phyloP scores from a whole-genome alignment of 1,140 invertebrate species.

The Sipha flava region DNA sequence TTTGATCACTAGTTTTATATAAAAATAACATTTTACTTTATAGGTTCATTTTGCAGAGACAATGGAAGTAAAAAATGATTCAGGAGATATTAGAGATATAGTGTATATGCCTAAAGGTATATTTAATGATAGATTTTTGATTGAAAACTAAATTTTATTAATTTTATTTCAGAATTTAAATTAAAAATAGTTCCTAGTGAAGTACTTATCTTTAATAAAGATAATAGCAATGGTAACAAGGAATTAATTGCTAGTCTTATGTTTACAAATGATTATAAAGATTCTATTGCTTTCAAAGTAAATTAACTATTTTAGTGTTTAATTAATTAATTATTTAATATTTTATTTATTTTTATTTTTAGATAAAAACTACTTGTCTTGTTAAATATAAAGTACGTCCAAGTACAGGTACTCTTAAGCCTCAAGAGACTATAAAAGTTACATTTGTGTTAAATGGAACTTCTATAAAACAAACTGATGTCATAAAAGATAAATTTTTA shows the following conservation, averaged over 20 bases:
- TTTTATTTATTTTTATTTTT: slow-evolving; percentile 37
- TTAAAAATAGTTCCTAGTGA: background rate
- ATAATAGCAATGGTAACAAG: background rate
- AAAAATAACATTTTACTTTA: background rate
- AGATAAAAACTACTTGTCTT: slow-evolving; percentile 72
- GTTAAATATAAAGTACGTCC: slow-evolving; percentile 86
- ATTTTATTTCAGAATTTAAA: slow-evolving; percentile 3
- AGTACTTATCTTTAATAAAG: background rate
- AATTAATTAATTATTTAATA: background rate
- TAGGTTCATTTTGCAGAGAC: slow-evolving; percentile 24
- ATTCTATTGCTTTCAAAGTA: slow-evolving; percentile 9
- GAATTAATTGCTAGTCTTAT: background rate
- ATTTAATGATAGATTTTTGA: background rate
- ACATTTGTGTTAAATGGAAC: slow-evolving; percentile 51
- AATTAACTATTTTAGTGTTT: slow-evolving; percentile 2
- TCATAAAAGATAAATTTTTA: slow-evolving; percentile 59
- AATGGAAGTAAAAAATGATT: slow-evolving; percentile 15
- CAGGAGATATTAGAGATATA: background rate
- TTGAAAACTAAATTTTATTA: background rate
- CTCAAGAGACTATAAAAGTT: slow-evolving; percentile 48
- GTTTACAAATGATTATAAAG: slow-evolving; percentile 18
- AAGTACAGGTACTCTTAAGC: slow-evolving; percentile 62
- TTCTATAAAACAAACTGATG: slow-evolving; percentile 44
- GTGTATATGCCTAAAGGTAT: slow-evolving; percentile 17
- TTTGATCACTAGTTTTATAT: background rate